Conservation (phyloP, 2,113 vertebrate genomes). For the Stigmatopora argus region DNA sequence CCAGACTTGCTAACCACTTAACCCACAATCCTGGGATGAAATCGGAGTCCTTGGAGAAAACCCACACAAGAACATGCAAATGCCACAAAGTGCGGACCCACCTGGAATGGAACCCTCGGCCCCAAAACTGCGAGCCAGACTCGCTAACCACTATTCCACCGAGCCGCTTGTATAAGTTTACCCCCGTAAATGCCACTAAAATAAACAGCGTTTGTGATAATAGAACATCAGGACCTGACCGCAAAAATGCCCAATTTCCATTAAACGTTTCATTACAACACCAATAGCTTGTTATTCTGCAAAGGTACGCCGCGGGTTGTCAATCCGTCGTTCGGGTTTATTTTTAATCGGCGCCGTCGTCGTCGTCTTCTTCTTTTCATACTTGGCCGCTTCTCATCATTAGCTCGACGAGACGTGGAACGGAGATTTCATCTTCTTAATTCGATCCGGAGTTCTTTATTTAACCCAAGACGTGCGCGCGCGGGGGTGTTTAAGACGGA, state of each 20-base stretch:
- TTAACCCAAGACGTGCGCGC: slow-evolving; percentile 12
- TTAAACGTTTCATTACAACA: slow-evolving; percentile 44
- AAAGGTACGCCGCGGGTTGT: slow-evolving; percentile 13
- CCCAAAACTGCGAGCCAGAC: too few species aligned
- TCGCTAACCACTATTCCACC: too few species aligned
- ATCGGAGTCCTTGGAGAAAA: too few species aligned
- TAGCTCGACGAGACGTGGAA: slow-evolving; percentile 41
- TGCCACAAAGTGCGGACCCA: too few species aligned
- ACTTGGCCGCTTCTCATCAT: slow-evolving; percentile 25
- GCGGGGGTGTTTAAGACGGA: slow-evolving; percentile 12
- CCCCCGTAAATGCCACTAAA: too few species aligned
- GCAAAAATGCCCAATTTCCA: too few species aligned
- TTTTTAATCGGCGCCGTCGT: slow-evolving; percentile 31
- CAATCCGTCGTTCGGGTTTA: slow-evolving; percentile 17
- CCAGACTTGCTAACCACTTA: too few species aligned
- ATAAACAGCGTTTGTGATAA: slow-evolving; percentile 46
- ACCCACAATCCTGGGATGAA: too few species aligned
- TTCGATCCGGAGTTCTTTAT: slow-evolving; percentile 33
- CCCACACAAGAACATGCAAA: too few species aligned
- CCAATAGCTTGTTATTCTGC: slow-evolving; percentile 39
- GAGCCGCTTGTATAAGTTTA: too few species aligned
- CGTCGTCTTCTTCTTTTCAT: slow-evolving; percentile 32
- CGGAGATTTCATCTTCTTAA: slow-evolving; percentile 33
- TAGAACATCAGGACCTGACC: slow-evolving; percentile 10
- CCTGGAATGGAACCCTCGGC: too few species aligned